Evolutionary conservation across 2,113 vertebrate genomes (phyloP), one percentile per base, ranked within the genome.

Genomic region (Haliaeetus leucogaster): DNA sequence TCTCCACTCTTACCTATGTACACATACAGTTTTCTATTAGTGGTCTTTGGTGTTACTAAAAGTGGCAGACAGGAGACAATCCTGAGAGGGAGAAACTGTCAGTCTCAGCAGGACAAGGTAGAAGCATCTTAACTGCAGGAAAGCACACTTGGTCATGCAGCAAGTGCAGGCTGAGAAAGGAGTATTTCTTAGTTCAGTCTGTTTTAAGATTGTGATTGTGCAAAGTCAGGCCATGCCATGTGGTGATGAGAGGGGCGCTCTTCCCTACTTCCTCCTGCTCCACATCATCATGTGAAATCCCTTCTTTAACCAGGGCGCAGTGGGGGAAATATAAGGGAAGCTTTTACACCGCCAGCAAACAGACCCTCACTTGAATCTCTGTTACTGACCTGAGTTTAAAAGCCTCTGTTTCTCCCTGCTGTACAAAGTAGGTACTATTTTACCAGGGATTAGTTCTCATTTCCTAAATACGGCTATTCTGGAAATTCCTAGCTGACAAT

Each of bases 281-380:
- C 8, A 10, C 6, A 10, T 71, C 13, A 29, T n/a, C 0, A 0
- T 16, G 7, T 62, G 26, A 74, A 84, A 71, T 78, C 16, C 32
- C 8, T 29, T 86, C 9, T 63, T 74, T 82, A 67, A 52, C 21
- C 7, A 29, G 20, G 70, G 26, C 9, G 43, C 10, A 52, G 34
- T 34, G 22, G 27, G 21, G 7, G 65, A 66, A 66, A 67, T 77
- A 7, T 23, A 67, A 56, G 5, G 32, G 36, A 86, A 21, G 6
- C 22, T 82, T 84, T 91, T 72, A 43, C 19, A 43, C 34, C 27
- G 36, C 20, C 0, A 1, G 13, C 66, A 43, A 83, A 38, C 43
- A 70, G 32, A 15, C 11, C 14, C 17, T 80, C 67, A n/a, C n/a
- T 77, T 81, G 8, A 58, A 38, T 25, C 15, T 78, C 7, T 86